Conservation (phyloP, 2,797 vertebrate genomes). For the Anguilla obscura region DNA sequence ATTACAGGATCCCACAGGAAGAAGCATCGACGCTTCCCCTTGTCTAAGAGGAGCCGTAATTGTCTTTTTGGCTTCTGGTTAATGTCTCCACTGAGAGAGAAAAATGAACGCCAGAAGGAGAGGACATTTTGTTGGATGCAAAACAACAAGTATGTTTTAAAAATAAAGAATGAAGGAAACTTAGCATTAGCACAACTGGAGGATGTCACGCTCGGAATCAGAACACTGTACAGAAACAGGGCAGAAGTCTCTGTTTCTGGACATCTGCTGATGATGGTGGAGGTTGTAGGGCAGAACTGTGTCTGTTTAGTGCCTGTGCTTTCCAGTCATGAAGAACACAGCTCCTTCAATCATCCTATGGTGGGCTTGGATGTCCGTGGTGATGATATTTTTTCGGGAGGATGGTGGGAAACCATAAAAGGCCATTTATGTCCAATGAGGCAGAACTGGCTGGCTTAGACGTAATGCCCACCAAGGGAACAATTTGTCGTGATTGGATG, state of each 20-base stretch:
- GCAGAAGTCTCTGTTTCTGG: neutral
- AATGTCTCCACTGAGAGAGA: neutral
- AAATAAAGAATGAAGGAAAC: neutral
- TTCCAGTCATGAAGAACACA: conserved; percentile 10
- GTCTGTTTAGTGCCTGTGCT: neutral
- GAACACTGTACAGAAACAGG: neutral
- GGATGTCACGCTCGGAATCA: neutral
- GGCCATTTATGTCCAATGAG: conserved; percentile 56
- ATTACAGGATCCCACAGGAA: neutral
- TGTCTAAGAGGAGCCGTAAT: neutral
- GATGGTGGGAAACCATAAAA: conserved; percentile 38
- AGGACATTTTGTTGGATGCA: neutral
- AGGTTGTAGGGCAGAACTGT: neutral
- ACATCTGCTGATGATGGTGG: neutral
- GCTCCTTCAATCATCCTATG: conserved; percentile 41
- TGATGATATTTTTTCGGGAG: conserved; percentile 41
- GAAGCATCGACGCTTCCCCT: neutral
- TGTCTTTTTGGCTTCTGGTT: neutral
- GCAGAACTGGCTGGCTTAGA: conserved; percentile 53
- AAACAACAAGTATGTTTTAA: neutral
- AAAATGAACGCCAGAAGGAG: conserved; percentile 10
- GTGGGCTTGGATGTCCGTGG: conserved; percentile 31
- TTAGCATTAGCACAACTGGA: neutral
- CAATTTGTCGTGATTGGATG: conserved; percentile 50
- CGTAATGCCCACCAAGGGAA: conserved; percentile 48